Evolutionary conservation across 1,140 invertebrate species (phyloP), one percentile per base, ranked within the genome.

Genomic region (Leptestheria dahalacensis): DNA sequence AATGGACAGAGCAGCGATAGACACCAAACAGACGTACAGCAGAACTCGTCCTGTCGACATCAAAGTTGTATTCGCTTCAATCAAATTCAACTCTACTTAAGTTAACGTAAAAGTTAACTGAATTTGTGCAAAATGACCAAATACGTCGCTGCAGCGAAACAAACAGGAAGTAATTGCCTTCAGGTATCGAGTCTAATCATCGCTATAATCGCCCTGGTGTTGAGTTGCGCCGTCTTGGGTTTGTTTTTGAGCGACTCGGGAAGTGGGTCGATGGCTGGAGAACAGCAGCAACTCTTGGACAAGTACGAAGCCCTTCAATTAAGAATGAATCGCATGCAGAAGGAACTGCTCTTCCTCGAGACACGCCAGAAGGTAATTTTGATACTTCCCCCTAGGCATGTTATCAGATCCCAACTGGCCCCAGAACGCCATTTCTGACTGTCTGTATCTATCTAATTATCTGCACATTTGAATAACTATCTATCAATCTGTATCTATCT

Each of bases 261-360:
- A 41, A 41, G 15, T 41, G 6, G 15, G 15, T 41, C 33, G 33
- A 41, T 41, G 15, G 15, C 15, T 15, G 33, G 15, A 9, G 15
- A 41, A 9, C 33, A 41, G 6, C 6, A 41, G 15, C 6, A 41
- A 6, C 33, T 41, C 15, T 15, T 41, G 15, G 33, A 41, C 6
- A 41, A 41, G 33, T 41, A 41, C 33, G 33, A 41, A 6, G 33
- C 33, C 6, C 33, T 41, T 41, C 33, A 41, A 41, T 9, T 41
- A 15, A 11, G 53, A 29, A n/a, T 55, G 11, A 26, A 55, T 29
- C 53, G 53, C 3, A 55, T 55, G 53, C 53, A 55, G 26, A 55
- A 55, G n/a, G 53, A 55, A 41, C 28, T 55, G 1, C 53, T 29
- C 25, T 55, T 55, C 21, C 33, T 55, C 26, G 53, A 29, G 15